Evolutionary conservation across 2,888 invertebrate species (phyloP).

Genomic region (Lepidochrysops patricia): DNA sequence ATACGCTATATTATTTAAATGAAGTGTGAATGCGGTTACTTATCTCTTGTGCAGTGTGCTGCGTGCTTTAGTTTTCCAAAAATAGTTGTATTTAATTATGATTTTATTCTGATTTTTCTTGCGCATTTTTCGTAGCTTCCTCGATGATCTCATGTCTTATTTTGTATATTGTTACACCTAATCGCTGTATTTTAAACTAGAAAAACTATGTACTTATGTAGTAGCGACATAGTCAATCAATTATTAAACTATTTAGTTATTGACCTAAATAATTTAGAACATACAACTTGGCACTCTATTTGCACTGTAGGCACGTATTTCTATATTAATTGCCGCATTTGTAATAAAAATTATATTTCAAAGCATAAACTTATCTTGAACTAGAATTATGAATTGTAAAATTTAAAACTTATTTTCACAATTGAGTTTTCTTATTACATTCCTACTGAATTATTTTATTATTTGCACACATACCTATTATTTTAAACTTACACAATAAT

Average conservation of each 20-base stretch:
- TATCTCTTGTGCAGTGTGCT: constrained; percentile 11
- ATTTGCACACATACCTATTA: no score
- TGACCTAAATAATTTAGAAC: background rate
- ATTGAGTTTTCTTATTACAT: no score
- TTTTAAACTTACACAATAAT: no score
- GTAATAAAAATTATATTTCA: background rate
- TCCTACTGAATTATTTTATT: no score
- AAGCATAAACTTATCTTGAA: no score
- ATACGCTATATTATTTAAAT: constrained; percentile 1
- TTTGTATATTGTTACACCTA: background rate
- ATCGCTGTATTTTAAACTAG: background rate
- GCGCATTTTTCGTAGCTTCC: background rate
- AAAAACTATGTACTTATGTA: background rate
- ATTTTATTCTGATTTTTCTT: background rate
- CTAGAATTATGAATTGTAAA: no score
- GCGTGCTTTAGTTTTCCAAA: background rate
- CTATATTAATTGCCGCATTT: background rate
- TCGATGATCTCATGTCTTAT: constrained; percentile 14
- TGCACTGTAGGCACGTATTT: background rate
- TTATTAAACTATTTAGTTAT: background rate
- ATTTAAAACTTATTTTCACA: no score
- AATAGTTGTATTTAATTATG: background rate
- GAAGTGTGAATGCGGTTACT: constrained; percentile 6
- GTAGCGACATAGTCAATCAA: background rate
- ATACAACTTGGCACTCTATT: background rate